Percentiles rank a stretch among this genome's conserved stretches.
Conservation (phyloP, 2,113 vertebrate genomes). For the sheep (Ovis aries) region DNA sequence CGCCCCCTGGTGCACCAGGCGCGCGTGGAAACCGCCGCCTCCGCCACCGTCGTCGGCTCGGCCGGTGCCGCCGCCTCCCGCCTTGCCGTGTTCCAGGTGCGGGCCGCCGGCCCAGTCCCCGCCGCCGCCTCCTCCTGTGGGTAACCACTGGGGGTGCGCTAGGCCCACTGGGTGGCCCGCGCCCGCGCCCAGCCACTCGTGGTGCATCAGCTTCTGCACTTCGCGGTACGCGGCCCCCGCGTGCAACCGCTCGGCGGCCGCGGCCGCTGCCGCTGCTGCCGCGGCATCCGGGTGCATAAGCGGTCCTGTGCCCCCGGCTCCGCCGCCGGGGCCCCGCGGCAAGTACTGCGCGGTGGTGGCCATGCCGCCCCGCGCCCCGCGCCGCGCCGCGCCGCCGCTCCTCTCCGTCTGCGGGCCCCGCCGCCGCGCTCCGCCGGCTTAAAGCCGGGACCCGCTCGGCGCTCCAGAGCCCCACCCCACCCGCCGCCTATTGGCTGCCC, state of each 20-base stretch:
- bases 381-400: constrained; percentile 65
- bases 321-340: constrained; percentile 87
- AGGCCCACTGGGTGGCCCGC: constrained; percentile 94
- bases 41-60: constrained; percentile 87
- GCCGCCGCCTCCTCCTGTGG: constrained; percentile 89
- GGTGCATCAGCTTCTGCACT: constrained; percentile 99
- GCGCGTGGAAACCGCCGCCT: constrained; percentile 89
- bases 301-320: constrained; percentile 77
- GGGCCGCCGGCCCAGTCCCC: constrained; percentile 89
- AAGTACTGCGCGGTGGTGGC: constrained; percentile 97
- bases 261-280: constrained; percentile 76
- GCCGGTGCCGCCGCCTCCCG: constrained; percentile 82
- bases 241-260: constrained; percentile 89
- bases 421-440: constrained; percentile 72
- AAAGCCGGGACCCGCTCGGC: constrained; percentile 64
- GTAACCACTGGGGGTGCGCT: constrained; percentile 96
- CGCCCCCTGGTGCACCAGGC: constrained; percentile 92
- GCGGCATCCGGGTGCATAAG: constrained; percentile 94
- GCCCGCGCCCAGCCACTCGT: constrained; percentile 94
- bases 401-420: constrained; percentile 72
- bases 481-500: constrained; percentile 79
- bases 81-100: constrained; percentile 91
- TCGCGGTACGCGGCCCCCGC: constrained; percentile 96
- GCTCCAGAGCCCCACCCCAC: constrained; percentile 63
- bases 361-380: constrained; percentile 87